A percentile compares a stretch with the other conserved stretches of the same genome.
These are phyloP conservation scores for Linurgus olivaceus DNA, from an alignment of 2,797 vertebrate genomes.

Conservation along the genomic window DNA sequence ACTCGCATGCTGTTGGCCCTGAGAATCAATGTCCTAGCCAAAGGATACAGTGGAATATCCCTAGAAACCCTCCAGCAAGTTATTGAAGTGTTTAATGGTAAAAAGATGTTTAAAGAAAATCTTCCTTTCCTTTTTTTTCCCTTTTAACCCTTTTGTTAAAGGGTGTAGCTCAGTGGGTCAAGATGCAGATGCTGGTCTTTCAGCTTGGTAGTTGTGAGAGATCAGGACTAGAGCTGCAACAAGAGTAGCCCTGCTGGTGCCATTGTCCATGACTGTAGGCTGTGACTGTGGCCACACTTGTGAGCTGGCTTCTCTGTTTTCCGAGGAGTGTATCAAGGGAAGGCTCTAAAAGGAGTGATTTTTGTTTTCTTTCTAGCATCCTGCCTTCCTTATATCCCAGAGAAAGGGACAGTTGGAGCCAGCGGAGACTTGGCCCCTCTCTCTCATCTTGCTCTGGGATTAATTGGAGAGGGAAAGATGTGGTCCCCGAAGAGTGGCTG, in stretches of 20 bases:
- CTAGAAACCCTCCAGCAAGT: slow-evolving; percentile 90
- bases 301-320: neutral
- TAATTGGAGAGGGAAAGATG: slow-evolving; percentile 98
- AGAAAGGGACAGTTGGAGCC: slow-evolving; percentile 97
- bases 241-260: neutral
- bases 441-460: slow-evolving; percentile 93
- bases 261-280: neutral
- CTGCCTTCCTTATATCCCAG: slow-evolving; percentile 94
- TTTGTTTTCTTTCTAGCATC: slow-evolving; percentile 79
- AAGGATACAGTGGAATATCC: slow-evolving; percentile 96
- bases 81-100: slow-evolving; percentile 93
- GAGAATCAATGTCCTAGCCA: slow-evolving; percentile 95
- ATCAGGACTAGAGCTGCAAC: neutral
- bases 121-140: fast-evolving
- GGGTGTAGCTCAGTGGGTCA: neutral
- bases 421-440: slow-evolving; percentile 97
- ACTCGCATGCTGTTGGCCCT: slow-evolving; percentile 95
- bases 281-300: neutral
- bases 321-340: neutral
- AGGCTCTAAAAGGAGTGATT: neutral
- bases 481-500: slow-evolving; percentile 99
- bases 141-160: neutral
- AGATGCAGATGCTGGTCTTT: neutral
- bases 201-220: neutral
- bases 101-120: neutral